phyloP scores from a whole-genome alignment of 2,797 vertebrate species.

The Borostomias antarcticus region DNA sequence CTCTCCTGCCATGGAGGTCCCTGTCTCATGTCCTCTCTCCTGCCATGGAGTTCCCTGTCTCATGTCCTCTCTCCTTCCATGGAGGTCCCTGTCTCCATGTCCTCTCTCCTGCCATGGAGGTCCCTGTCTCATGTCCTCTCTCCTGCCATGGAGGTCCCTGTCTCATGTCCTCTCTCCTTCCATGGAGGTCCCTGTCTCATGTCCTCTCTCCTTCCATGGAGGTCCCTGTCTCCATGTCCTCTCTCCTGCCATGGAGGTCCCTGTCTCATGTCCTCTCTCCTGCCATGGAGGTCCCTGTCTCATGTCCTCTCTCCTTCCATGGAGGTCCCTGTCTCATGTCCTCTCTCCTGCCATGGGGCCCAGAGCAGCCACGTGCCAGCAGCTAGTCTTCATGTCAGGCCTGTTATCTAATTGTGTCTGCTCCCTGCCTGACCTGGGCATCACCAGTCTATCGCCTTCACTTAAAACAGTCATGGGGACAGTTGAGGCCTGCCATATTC shows the following conservation, averaged over 20 bases:
- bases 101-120: no score
- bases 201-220: no score
- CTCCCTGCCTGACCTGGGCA: slow-evolving; percentile 35
- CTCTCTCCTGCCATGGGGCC: slow-evolving; percentile 31
- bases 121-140: no score
- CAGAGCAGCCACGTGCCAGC: slow-evolving; percentile 52
- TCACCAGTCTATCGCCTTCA: slow-evolving; percentile 36
- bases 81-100: no score
- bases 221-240: no score
- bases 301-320: slow-evolving; percentile 37
- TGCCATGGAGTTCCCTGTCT: no score
- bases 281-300: not conserved
- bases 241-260: not conserved
- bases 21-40: no score
- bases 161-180: no score
- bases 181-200: no score
- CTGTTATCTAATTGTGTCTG: slow-evolving; percentile 50
- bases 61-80: no score
- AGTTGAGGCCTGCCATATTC: slow-evolving; percentile 2
- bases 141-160: no score
- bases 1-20: no score
- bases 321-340: slow-evolving; percentile 44
- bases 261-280: not conserved
- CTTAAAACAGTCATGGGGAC: slow-evolving; percentile 35
- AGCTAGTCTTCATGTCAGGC: slow-evolving; percentile 32